Evolutionary conservation across 2,888 invertebrate species (phyloP).

Genomic region (Aradus depressus): DNA sequence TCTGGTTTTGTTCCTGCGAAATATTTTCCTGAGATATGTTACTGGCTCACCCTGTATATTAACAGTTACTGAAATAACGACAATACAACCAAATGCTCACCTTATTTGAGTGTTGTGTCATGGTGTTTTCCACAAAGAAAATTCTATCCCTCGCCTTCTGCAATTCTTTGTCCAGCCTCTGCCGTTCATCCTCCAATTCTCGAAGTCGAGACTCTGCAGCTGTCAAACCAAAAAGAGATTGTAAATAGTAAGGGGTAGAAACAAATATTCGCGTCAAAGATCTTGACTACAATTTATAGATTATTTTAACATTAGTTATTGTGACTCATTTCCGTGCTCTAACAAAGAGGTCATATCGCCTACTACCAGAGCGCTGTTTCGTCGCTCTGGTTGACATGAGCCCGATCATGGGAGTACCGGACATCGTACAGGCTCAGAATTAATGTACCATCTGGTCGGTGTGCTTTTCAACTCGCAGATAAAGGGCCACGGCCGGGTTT

Average conservation of each 20-base stretch:
- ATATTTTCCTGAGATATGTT: background rate
- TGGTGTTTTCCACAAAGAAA: slow-evolving; percentile 38
- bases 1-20: background rate
- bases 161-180: slow-evolving; percentile 56
- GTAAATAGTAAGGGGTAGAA: background rate
- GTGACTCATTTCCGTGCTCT: too few relatives aligned
- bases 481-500: too few relatives aligned
- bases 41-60: background rate
- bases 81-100: slow-evolving; percentile 2
- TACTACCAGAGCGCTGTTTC: too few relatives aligned
- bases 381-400: too few relatives aligned
- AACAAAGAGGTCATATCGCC: too few relatives aligned
- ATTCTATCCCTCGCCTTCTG: slow-evolving; percentile 57
- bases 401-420: too few relatives aligned
- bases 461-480: too few relatives aligned
- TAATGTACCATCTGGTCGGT: too few relatives aligned
- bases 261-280: too few relatives aligned
- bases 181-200: slow-evolving; percentile 59
- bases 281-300: too few relatives aligned
- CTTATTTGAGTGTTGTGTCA: slow-evolving; percentile 18
- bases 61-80: background rate
- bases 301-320: too few relatives aligned
- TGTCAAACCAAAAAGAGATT: slow-evolving; percentile 33
- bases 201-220: slow-evolving; percentile 59
- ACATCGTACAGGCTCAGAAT: too few relatives aligned